A percentile compares a stretch with the other conserved stretches of the same genome.
These are phyloP conservation scores for Lampris incognitus DNA, from an alignment of 2,113 vertebrate genomes.

Conservation along the genomic window DNA sequence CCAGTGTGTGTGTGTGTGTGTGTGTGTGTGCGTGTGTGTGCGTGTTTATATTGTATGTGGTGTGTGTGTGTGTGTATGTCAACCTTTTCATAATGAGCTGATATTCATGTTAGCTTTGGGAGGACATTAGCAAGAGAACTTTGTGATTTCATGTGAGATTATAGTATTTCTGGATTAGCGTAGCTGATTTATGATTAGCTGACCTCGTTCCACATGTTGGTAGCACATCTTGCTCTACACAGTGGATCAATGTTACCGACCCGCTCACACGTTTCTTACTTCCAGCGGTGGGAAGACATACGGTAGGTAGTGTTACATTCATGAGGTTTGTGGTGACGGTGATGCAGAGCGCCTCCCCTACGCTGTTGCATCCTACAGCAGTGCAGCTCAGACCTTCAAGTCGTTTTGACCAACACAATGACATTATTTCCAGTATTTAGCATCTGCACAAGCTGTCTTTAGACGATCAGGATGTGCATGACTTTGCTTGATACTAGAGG, in stretches of 20 bases:
- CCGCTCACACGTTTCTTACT: no score
- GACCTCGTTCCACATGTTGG: no score
- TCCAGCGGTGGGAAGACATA: no score
- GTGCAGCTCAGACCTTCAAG: neutral
- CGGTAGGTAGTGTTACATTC: no score
- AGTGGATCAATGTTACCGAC: no score
- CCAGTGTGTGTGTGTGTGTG: constrained; percentile 1
- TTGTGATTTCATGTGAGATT: no score
- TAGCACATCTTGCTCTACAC: no score
- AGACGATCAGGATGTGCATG: neutral
- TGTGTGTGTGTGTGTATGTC: neutral
- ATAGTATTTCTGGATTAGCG: neutral
- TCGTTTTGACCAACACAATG: neutral
- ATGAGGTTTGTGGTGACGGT: no score
- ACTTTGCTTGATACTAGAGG: neutral
- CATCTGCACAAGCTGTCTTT: neutral
- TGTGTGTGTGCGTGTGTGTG: neutral
- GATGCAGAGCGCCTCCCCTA: neutral
- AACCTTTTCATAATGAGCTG: no score
- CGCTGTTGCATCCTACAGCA: neutral
- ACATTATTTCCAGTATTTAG: neutral
- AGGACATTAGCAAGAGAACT: no score
- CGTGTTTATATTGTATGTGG: neutral
- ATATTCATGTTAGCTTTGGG: no score
- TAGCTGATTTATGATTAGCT: no score